Conservation (phyloP, 2,888 invertebrate species). For the Phymatocera aterrima region DNA sequence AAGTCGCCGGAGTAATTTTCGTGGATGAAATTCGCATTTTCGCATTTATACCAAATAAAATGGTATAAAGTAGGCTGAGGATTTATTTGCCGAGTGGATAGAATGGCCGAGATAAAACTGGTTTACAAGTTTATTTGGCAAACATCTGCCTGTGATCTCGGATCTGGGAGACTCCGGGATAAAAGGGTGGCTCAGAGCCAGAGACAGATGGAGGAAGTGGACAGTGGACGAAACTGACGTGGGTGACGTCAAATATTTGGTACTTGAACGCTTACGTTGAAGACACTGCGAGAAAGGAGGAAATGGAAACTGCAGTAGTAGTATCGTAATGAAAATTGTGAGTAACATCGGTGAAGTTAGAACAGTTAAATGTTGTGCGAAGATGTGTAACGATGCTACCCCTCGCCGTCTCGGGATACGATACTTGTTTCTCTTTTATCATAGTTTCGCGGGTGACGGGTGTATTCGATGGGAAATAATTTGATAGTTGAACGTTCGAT, state of each 20-base stretch:
- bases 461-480: constrained; percentile 9
- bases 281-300: no score
- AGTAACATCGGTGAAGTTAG: no score
- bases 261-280: no score
- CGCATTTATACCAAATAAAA: constrained; percentile 50
- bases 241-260: constrained; percentile 66
- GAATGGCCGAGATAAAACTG: constrained; percentile 49
- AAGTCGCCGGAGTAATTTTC: background rate
- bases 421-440: background rate
- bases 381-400: no score
- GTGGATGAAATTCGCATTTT: background rate
- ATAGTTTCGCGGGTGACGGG: background rate
- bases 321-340: no score
- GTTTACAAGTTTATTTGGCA: constrained; percentile 57
- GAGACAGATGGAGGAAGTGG: background rate
- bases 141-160: constrained; percentile 58
- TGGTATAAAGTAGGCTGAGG: constrained; percentile 46
- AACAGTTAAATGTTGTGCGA: no score
- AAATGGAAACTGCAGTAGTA: no score
- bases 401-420: no score
- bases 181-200: constrained; percentile 49
- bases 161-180: constrained; percentile 49
- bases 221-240: constrained; percentile 56
- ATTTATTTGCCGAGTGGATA: constrained; percentile 54
- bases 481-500: constrained; percentile 29